Conservation (phyloP, 2,797 vertebrate genomes). For the Sebastes vulpes region DNA sequence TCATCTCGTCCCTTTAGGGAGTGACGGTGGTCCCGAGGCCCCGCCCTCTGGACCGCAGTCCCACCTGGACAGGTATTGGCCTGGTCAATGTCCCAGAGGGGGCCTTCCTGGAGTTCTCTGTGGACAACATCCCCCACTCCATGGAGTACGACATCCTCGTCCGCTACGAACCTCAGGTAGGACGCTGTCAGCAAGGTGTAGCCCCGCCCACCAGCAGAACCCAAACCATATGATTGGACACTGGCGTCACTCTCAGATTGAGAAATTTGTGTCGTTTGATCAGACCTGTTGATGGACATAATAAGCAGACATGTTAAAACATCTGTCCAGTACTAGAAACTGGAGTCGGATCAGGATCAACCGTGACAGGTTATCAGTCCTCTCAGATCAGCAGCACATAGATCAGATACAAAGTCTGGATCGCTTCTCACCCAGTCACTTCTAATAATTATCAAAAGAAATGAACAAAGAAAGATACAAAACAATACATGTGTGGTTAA, state of each 20-base stretch:
- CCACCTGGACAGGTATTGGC: conserved; percentile 96
- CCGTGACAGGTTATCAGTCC: neutral
- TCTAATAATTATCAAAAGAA: neutral
- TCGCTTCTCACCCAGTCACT: accelerated
- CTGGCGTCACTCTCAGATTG: too few species aligned
- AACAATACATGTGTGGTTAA: too few species aligned
- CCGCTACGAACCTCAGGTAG: conserved; percentile 97
- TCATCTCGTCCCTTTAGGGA: conserved; percentile 79
- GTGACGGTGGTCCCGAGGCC: conserved; percentile 89
- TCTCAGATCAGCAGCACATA: neutral
- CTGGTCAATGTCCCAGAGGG: conserved; percentile 95
- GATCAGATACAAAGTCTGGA: neutral
- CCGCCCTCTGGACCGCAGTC: conserved; percentile 89
- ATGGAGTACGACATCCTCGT: conserved; percentile 97
- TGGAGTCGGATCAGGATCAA: neutral
- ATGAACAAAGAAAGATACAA: too few species aligned
- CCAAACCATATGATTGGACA: neutral
- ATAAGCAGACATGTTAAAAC: too few species aligned
- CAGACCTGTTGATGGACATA: too few species aligned
- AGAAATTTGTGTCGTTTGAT: too few species aligned
- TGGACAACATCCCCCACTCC: conserved; percentile 94
- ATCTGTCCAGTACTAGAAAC: too few species aligned
- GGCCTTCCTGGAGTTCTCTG: conserved; percentile 92
- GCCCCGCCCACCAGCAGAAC: neutral
- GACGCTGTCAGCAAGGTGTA: neutral